Evolutionary conservation across 2,113 vertebrate species (phyloP), one percentile per base, ranked within the genome.

Genomic region (Forbesichthys papilliferus): DNA sequence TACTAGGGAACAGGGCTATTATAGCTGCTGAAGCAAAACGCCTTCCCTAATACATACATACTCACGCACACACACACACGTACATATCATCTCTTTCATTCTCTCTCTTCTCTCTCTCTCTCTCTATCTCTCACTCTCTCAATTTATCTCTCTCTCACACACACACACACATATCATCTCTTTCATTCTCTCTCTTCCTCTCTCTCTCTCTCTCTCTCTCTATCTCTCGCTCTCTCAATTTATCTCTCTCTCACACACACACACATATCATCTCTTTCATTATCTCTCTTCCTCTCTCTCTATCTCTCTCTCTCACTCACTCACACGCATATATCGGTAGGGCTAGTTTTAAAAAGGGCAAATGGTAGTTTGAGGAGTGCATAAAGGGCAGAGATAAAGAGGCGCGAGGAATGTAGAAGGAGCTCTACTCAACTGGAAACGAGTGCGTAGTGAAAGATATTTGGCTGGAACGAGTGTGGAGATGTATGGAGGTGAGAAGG

Each of bases 401-500:
- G 48, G 33, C 68, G 61, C 11, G 66, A 70, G 54, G 66, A 57
- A 56, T 9, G 54, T 8, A 42, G 16, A 11, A 14, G 12, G 16
- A 20, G 68, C 77, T 64, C 61, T 74, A 68, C 68, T 77, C 64
- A 79, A 73, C 51, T 70, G 53, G 62, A 80, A 79, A 78, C 51
- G 4, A 56, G n/a, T 14, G 6, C 53, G 52, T 1, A 13, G 36
- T 46, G n/a, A 67, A 33, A 5, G 34, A 12, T 2, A 36, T 53
- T 18, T 36, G 34, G 9, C 8, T 18, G 10, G 51, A 10, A 18
- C 1, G 33, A 10, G 34, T 46, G 60, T 27, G 60, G 74, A 80
- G 73, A 76, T 72, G 61, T 72, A 71, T 77, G 69, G 73, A 84
- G 83, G 75, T 84, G 61, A 76, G 63, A 61, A 48, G 58, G 75